phyloP scores from a whole-genome alignment of 2,113 vertebrate genomes.

The Erinaceus europaeus region DNA sequence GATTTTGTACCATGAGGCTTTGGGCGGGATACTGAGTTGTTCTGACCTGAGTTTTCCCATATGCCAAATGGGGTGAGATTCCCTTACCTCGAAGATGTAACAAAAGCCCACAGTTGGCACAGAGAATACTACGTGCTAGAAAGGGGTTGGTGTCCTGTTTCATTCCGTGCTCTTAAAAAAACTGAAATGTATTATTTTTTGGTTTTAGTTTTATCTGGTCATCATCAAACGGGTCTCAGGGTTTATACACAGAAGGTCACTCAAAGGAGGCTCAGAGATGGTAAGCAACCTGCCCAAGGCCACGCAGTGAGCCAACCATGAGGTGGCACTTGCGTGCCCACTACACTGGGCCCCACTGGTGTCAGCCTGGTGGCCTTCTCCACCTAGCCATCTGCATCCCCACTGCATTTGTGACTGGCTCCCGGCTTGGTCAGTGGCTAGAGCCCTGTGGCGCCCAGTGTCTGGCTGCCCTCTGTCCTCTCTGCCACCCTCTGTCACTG shows the following conservation, averaged over 20 bases:
- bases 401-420: not conserved
- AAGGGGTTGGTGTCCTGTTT: too few species aligned
- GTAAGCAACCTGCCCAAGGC: not conserved
- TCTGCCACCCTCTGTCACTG: not conserved
- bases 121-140: too few species aligned
- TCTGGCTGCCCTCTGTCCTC: not conserved
- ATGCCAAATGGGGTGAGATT: not conserved
- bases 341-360: not conserved
- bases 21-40: not conserved
- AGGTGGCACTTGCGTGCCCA: not conserved
- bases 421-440: not conserved
- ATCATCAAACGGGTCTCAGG: too few species aligned
- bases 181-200: too few species aligned
- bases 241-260: too few species aligned
- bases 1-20: not conserved
- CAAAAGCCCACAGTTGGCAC: fast-evolving
- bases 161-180: too few species aligned
- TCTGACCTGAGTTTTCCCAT: not conserved
- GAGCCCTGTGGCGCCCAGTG: not conserved
- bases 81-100: not conserved
- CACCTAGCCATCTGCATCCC: not conserved
- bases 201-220: too few species aligned
- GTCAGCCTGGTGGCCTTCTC: not conserved
- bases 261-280: not conserved
- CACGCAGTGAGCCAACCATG: too few species aligned